Percentiles rank a stretch among this genome's conserved stretches.
These are phyloP conservation scores for Apodemia mormo DNA, from an alignment of 2,888 invertebrate species.

Conservation along the genomic window DNA sequence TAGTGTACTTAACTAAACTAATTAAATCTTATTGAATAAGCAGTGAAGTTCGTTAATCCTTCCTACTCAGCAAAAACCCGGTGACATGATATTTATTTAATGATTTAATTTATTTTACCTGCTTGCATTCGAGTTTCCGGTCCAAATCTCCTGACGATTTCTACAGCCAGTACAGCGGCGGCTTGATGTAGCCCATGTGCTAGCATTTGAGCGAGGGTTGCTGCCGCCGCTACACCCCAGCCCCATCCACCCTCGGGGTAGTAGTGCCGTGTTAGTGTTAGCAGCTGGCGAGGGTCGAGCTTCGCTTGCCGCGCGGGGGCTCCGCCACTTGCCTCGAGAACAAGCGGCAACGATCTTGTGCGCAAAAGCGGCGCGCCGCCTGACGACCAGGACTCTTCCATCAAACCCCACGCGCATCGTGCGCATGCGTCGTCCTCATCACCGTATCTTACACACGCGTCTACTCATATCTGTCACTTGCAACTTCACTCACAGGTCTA, in stretches of 20 bases:
- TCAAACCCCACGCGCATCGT: slow-evolving; percentile 75
- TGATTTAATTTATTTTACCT: slow-evolving; percentile 68
- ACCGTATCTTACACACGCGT: slow-evolving; percentile 58
- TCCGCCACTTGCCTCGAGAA: slow-evolving; percentile 77
- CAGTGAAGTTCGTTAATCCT: too few species aligned
- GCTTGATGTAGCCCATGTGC: slow-evolving; percentile 88
- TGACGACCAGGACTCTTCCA: slow-evolving; percentile 82
- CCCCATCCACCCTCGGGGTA: slow-evolving; percentile 95
- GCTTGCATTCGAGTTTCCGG: slow-evolving; percentile 82
- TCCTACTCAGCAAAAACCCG: too few species aligned
- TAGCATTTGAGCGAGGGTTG: slow-evolving; percentile 87
- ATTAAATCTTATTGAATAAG: too few species aligned
- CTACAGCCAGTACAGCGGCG: slow-evolving; percentile 82
- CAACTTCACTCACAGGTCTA: background rate
- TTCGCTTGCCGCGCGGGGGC: slow-evolving; percentile 73
- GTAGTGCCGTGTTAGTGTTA: slow-evolving; percentile 89
- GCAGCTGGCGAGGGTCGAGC: slow-evolving; percentile 80
- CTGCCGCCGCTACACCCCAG: slow-evolving; percentile 89
- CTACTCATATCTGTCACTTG: slow-evolving; percentile 61
- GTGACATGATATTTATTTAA: too few species aligned
- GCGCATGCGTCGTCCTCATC: slow-evolving; percentile 62
- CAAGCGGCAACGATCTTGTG: slow-evolving; percentile 85
- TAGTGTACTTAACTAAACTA: too few species aligned
- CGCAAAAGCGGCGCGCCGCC: slow-evolving; percentile 83
- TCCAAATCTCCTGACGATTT: slow-evolving; percentile 83